phyloP scores from a whole-genome alignment of 2,797 vertebrate species.

The Mormyrus hasselquistii region DNA sequence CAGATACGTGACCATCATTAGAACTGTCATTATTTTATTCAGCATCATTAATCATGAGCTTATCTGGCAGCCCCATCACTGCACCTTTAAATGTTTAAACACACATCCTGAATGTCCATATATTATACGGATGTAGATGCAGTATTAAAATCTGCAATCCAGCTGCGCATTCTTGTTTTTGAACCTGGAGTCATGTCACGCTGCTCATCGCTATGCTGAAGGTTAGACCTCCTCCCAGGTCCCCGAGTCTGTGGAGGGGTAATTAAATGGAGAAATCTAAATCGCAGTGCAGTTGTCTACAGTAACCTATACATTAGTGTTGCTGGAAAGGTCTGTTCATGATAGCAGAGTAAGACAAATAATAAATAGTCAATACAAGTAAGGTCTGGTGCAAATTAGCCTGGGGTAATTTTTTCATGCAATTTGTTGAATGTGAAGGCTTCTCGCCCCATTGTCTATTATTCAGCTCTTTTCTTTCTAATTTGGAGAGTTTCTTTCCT shows the following conservation, averaged over 20 bases:
- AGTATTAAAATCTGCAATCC: neutral
- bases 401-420: neutral
- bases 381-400: neutral
- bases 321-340: neutral
- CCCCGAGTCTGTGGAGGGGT: neutral
- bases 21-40: neutral
- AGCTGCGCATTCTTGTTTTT: neutral
- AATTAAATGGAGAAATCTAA: neutral
- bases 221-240: neutral
- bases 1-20: neutral
- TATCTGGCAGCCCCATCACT: neutral
- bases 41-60: neutral
- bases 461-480: neutral
- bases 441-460: neutral
- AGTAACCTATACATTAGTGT: neutral
- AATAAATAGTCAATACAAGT: constrained; percentile 3
- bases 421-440: neutral
- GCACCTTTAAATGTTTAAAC: neutral
- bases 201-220: neutral
- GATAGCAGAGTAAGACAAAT: neutral
- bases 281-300: neutral
- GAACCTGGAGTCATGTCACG: neutral
- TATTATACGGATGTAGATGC: neutral
- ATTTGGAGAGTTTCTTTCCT: neutral
- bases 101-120: neutral